Conservation (phyloP, 2,888 invertebrate species). For the Drosophila paranaensis region DNA sequence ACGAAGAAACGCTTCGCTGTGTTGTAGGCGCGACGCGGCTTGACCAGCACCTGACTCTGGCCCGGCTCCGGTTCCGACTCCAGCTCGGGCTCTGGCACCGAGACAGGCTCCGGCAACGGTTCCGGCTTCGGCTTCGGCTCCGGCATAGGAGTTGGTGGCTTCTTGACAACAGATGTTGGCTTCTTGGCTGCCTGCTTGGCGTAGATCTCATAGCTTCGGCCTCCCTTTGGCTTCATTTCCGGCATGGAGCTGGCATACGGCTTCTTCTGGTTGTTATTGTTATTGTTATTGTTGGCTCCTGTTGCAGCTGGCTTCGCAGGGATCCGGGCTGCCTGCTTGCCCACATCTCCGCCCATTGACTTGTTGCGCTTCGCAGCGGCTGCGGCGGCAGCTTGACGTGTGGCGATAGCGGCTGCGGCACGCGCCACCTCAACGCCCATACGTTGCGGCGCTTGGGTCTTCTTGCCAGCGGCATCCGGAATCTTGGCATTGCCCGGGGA, state of each 20-base stretch:
- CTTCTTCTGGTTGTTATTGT: not conserved
- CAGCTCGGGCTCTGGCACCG: too few relatives aligned
- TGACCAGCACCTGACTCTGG: not conserved
- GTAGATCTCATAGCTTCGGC: slow-evolving; percentile 13
- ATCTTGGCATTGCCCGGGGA: not conserved
- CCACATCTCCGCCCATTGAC: not conserved
- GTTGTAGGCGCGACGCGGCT: not conserved
- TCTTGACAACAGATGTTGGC: not conserved
- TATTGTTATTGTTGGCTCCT: not conserved
- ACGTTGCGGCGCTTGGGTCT: not conserved
- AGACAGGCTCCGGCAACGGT: too few relatives aligned
- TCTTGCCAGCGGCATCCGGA: not conserved
- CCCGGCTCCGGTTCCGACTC: too few relatives aligned
- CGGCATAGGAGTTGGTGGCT: not conserved
- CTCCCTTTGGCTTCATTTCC: not conserved
- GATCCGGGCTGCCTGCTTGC: not conserved
- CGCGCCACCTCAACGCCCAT: not conserved
- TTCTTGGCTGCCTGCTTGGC: slow-evolving; percentile 15
- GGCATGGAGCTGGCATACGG: not conserved
- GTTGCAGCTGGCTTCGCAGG: not conserved
- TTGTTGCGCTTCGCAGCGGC: not conserved
- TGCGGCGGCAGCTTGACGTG: not conserved
- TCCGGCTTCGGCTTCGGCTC: not conserved
- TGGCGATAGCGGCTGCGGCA: not conserved
- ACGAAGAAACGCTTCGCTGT: not conserved